Evolutionary conservation across 2,888 invertebrate species (phyloP).

Genomic region (Nymphalis polychloros): DNA sequence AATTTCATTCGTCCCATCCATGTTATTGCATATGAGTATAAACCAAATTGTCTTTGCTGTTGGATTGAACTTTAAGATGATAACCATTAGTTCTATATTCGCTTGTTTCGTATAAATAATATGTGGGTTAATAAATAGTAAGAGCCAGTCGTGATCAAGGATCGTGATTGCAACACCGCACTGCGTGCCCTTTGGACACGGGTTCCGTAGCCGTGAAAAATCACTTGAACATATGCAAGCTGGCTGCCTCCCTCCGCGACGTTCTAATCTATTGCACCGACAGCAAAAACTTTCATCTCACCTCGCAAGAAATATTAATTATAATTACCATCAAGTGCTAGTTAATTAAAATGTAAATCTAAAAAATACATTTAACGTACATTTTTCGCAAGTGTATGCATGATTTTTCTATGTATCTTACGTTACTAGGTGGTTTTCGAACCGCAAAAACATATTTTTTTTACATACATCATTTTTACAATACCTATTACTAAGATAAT

Average conservation of each 20-base stretch:
- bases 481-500: no score
- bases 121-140: constrained; percentile 64
- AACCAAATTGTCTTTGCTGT: constrained; percentile 43
- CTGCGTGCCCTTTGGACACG: constrained; percentile 80
- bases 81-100: constrained; percentile 50
- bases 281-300: constrained; percentile 16
- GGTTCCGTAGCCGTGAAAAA: constrained; percentile 80
- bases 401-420: no score
- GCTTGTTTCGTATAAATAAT: constrained; percentile 39
- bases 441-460: no score
- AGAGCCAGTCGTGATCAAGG: constrained; percentile 77
- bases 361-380: not conserved
- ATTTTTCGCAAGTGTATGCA: no score
- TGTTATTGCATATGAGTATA: constrained; percentile 34
- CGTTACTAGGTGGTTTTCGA: no score
- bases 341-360: not conserved
- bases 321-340: not conserved
- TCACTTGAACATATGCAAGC: constrained; percentile 78
- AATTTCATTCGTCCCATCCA: constrained; percentile 43
- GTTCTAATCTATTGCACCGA: constrained; percentile 62
- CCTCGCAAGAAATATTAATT: not conserved
- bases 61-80: constrained; percentile 45
- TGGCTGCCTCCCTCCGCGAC: constrained; percentile 66
- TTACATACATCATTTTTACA: no score
- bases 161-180: constrained; percentile 80